Base-by-base conservation (phyloP, 2,888 invertebrate genomes). In the Noctua fimbriata region DNA sequence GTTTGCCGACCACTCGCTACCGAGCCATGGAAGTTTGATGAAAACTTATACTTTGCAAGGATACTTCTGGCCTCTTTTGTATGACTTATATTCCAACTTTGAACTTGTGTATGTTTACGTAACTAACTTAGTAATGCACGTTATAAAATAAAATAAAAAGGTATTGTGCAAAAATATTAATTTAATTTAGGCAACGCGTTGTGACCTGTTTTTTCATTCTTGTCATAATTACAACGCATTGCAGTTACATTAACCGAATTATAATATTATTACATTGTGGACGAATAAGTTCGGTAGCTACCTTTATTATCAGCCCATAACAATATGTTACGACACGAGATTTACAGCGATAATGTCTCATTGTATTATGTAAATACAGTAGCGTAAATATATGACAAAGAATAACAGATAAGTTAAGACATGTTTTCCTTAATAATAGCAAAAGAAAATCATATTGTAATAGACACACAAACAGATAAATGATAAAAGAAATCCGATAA, bases 1-100 rank as follows among this genome's bases (percentile, higher is more conserved):
- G 94, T 96, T 95, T 95, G 94, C 92, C 92, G 92, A 93, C 94
- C 93, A 93, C 94, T 95, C 91, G 88, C 92, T 86, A 90, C 89
- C 88, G 90, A 89, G 89, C 92, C 90, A 93, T 90, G 83, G 89
- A 94, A 95, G 91, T 95, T 94, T 93, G 92, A 93, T 93, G 92
- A 92, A 94, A 95, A 94, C 94, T 95, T 94, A 92, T 92, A 93
- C 91, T 91, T 92, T 87, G 77, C 82, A 82, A 78, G 82, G 73
- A 90, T 90, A 89, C 90, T 93, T 92, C 87, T 90, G 87, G 75
- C 90, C 83, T 85, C 84, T 90, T 92, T 93, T 93, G 91, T 93
- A 87, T 92, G 92, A 92, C 92, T 93, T 92, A 91, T 92, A 93
- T 92, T 90, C 89, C 86, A 90, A 92, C 87, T 90, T 90, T 82